Percentiles rank a stretch among this genome's conserved stretches.
These are phyloP conservation scores for Bungarus multicinctus DNA, from an alignment of 2,113 vertebrate species.

Conservation along the genomic window DNA sequence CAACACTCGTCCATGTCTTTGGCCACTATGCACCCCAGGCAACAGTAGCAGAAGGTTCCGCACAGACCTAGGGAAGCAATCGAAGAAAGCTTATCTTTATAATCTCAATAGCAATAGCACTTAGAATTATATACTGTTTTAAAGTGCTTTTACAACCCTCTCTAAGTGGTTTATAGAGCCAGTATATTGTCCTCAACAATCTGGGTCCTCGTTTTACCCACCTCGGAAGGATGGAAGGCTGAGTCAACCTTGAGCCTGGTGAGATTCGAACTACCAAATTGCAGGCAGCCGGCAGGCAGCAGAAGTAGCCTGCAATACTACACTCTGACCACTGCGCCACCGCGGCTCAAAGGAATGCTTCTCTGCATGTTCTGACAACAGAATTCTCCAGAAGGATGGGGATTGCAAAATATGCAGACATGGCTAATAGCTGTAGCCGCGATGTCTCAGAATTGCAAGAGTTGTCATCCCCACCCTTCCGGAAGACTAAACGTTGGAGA, in stretches of 20 bases:
- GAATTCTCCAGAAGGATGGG: background rate
- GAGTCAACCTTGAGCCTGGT: too few species aligned
- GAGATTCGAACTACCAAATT: too few species aligned
- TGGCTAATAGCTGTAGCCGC: background rate
- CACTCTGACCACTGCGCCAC: too few species aligned
- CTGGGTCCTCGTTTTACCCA: too few species aligned
- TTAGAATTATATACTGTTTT: too few species aligned
- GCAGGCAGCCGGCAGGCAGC: too few species aligned
- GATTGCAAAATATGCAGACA: background rate
- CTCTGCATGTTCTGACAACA: background rate
- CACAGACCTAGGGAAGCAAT: slow-evolving; percentile 64
- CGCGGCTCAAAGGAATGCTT: background rate
- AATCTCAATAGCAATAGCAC: background rate
- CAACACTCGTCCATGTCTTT: slow-evolving; percentile 79
- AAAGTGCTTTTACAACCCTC: too few species aligned
- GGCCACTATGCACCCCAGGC: slow-evolving; percentile 73
- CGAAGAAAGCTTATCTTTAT: background rate
- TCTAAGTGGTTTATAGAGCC: too few species aligned
- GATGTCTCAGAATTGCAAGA: background rate
- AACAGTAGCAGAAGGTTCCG: slow-evolving; percentile 63
- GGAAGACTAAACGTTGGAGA: background rate
- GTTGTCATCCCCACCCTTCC: background rate
- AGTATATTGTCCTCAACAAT: too few species aligned
- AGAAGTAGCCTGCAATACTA: too few species aligned
- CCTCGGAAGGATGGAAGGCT: too few species aligned